Evolutionary conservation across 2,888 invertebrate genomes (phyloP).

Genomic region (Stramonita haemastoma): DNA sequence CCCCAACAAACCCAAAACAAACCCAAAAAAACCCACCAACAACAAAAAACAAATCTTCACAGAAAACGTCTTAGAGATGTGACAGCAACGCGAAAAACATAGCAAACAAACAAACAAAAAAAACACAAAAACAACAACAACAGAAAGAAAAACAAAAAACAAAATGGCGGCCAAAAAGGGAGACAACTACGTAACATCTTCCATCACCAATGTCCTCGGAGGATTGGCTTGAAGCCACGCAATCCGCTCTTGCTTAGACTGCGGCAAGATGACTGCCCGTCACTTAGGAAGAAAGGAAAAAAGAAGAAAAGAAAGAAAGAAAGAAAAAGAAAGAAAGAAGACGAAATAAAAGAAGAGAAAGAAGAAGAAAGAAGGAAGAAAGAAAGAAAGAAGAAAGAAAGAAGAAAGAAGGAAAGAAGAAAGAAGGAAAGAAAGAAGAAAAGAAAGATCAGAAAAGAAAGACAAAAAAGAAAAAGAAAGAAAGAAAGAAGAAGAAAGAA

Average conservation of each 20-base stretch:
- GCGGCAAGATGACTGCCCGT: not conserved
- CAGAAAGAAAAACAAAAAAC: not conserved
- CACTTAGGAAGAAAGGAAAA: not conserved
- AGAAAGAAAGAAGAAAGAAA: not conserved
- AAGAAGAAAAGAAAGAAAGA: not conserved
- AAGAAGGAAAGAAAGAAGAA: not conserved
- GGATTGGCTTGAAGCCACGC: no score
- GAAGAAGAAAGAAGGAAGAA: not conserved
- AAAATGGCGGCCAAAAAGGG: not conserved
- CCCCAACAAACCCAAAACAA: no score
- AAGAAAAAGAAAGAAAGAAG: not conserved
- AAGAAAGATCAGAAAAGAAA: not conserved
- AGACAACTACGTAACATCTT: not conserved
- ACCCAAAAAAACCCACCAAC: no score
- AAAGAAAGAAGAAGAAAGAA: not conserved
- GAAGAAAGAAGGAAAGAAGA: not conserved
- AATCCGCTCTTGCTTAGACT: not conserved
- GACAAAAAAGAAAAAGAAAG: not conserved
- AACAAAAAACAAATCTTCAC: no score
- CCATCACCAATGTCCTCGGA: no score
- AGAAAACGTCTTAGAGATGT: no score
- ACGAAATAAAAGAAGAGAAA: not conserved
- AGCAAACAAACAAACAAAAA: not conserved
- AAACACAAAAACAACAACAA: not conserved
- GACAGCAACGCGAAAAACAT: no score